These are phyloP conservation scores for Ridgeia piscesae DNA, from an alignment of 1,140 invertebrate genomes.

Conservation along the genomic window DNA sequence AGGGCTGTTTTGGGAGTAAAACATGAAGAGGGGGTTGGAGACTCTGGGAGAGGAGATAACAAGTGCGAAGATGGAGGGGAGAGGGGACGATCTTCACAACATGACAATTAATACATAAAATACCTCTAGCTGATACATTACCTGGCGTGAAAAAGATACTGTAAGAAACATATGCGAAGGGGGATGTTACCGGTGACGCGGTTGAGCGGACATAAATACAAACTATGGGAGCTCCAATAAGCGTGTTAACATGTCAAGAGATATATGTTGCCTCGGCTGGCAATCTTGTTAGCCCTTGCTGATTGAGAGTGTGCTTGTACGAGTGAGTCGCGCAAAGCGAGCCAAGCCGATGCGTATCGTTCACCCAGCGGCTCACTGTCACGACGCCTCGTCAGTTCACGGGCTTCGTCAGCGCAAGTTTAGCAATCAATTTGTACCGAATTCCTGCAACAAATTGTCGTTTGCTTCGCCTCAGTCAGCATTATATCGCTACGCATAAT, in stretches of 20 bases:
- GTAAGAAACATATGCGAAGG: neutral
- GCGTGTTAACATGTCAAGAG: neutral
- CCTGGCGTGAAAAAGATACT: too few species aligned
- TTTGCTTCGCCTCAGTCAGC: too few species aligned
- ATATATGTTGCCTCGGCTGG: neutral
- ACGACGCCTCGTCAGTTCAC: too few species aligned
- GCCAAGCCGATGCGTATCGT: neutral
- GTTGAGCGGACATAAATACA: neutral
- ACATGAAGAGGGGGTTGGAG: too few species aligned
- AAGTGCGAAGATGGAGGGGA: neutral
- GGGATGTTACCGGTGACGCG: neutral
- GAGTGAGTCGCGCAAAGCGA: too few species aligned
- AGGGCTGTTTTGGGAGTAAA: too few species aligned
- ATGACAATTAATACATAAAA: neutral
- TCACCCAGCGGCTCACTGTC: neutral
- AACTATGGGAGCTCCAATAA: neutral
- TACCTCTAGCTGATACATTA: neutral
- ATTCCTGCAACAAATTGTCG: too few species aligned
- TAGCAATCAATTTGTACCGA: neutral
- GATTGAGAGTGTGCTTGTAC: neutral
- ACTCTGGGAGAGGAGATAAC: neutral
- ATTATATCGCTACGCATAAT: too few species aligned
- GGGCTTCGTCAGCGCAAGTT: neutral
- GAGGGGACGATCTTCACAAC: neutral
- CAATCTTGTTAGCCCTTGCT: neutral